These are phyloP conservation scores for Actias luna DNA, from an alignment of 2,888 invertebrate genomes.

Conservation along the genomic window DNA sequence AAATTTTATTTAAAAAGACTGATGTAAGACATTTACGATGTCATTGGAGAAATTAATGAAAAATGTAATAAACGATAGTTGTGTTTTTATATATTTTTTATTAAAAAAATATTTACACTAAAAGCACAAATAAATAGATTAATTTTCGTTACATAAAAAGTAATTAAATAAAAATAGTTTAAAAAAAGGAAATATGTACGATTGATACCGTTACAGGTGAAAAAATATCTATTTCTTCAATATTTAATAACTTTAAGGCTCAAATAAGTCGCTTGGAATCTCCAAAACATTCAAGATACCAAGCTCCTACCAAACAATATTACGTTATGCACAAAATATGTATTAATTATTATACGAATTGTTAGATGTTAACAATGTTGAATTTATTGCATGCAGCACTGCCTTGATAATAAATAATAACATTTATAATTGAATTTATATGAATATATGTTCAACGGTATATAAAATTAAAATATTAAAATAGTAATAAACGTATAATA, in stretches of 20 bases:
- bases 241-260: neutral
- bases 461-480: slow-evolving; percentile 10
- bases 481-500: neutral
- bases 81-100: neutral
- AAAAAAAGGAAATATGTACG: no score
- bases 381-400: slow-evolving; percentile 64
- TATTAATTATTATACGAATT: slow-evolving; percentile 40
- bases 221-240: no score
- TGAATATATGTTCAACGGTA: slow-evolving; percentile 54
- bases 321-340: neutral
- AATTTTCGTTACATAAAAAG: no score
- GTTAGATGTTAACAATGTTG: slow-evolving; percentile 48
- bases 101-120: neutral
- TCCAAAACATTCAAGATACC: neutral
- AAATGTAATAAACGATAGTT: neutral
- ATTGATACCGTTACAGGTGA: no score
- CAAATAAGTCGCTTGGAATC: neutral
- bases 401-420: slow-evolving; percentile 67
- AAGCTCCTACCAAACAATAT: neutral
- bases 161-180: no score
- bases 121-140: neutral
- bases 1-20: slow-evolving; percentile 5
- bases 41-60: neutral
- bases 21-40: neutral
- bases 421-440: slow-evolving; percentile 50